Conservation (phyloP, 2,888 invertebrate species). For the Tetheella fluctuosa region DNA sequence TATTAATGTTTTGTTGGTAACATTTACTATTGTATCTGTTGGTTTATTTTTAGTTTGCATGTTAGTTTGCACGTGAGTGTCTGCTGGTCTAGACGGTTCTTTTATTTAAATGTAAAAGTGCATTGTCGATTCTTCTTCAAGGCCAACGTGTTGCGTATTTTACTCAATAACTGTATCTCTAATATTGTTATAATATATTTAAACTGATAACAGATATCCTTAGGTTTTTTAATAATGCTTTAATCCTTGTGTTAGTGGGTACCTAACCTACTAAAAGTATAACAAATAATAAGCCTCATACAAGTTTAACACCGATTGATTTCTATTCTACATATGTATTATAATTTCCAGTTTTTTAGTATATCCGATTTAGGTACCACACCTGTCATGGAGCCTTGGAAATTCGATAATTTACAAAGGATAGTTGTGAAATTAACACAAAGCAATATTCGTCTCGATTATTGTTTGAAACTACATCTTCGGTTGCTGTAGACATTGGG, state of each 20-base stretch:
- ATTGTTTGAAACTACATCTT: not conserved
- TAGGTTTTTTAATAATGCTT: too few species aligned
- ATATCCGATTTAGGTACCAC: not conserved
- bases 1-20: not conserved
- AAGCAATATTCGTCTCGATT: not conserved
- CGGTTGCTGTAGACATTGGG: not conserved
- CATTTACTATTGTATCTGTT: not conserved
- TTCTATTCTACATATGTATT: too few species aligned
- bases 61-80: not conserved
- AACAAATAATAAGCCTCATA: too few species aligned
- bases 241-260: too few species aligned
- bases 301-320: too few species aligned
- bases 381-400: not conserved
- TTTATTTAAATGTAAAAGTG: constrained; percentile 6
- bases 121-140: not conserved
- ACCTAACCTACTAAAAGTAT: too few species aligned
- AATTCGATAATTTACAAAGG: not conserved
- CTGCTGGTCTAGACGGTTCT: constrained; percentile 7
- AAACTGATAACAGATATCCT: too few species aligned
- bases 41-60: not conserved
- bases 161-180: not conserved
- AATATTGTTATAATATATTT: too few species aligned
- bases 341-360: too few species aligned
- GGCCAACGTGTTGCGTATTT: not conserved
- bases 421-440: not conserved